These are phyloP conservation scores for Drosophila peninsularis DNA, from an alignment of 2,888 invertebrate species.

Conservation along the genomic window DNA sequence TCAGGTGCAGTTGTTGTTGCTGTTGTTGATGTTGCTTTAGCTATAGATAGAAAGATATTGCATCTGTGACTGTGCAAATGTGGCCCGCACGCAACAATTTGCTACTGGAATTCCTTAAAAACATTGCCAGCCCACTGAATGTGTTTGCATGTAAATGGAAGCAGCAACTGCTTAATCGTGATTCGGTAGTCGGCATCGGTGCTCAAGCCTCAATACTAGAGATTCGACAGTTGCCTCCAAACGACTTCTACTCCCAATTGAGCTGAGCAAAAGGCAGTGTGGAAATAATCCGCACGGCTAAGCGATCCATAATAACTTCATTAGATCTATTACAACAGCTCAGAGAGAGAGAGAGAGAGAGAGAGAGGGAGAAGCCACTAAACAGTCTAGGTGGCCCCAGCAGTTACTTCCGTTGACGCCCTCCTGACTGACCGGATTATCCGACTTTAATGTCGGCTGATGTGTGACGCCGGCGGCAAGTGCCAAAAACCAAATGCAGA, in stretches of 20 bases:
- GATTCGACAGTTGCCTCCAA: constrained; percentile 9
- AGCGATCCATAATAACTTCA: constrained; percentile 61
- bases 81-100: constrained; percentile 80
- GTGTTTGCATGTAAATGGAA: constrained; percentile 68
- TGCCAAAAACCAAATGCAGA: constrained; percentile 35
- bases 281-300: constrained; percentile 20
- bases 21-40: constrained; percentile 11
- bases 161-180: constrained; percentile 75
- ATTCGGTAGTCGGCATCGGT: constrained; percentile 62
- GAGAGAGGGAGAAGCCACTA: constrained; percentile 23
- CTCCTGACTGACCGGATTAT: constrained; percentile 67
- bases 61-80: constrained; percentile 62
- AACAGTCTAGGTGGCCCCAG: constrained; percentile 42
- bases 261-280: constrained; percentile 15
- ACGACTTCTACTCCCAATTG: constrained; percentile 11
- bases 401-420: constrained; percentile 71
- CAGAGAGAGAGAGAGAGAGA: neutral
- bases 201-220: constrained; percentile 3
- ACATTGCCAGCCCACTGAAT: constrained; percentile 45
- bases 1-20: constrained; percentile 59
- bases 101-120: constrained; percentile 73
- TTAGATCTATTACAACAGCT: constrained; percentile 43
- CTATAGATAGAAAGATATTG: constrained; percentile 61
- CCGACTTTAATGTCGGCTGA: constrained; percentile 48
- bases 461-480: constrained; percentile 70